Conservation (phyloP, 2,797 vertebrate species). For the Apogon hyalosoma region DNA sequence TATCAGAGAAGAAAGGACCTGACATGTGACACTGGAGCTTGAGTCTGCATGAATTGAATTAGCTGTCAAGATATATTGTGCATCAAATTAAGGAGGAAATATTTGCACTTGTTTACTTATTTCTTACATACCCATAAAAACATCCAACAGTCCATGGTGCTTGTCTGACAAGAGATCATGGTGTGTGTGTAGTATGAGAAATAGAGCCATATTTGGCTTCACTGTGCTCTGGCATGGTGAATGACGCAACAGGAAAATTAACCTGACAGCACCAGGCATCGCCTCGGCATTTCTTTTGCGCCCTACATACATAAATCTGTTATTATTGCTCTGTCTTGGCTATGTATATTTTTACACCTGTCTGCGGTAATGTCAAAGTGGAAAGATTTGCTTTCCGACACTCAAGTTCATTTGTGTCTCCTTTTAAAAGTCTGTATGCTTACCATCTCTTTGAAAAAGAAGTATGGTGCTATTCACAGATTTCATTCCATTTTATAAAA, state of each 20-base stretch:
- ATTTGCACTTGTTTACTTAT: slow-evolving; percentile 80
- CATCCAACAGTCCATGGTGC: slow-evolving; percentile 69
- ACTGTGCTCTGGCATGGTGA: slow-evolving; percentile 64
- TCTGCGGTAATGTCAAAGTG: slow-evolving; percentile 77
- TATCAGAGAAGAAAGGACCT: slow-evolving; percentile 57
- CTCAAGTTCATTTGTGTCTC: slow-evolving; percentile 73
- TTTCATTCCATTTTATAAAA: slow-evolving; percentile 62
- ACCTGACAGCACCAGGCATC: slow-evolving; percentile 81
- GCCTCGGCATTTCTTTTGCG: slow-evolving; percentile 74
- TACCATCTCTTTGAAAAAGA: slow-evolving; percentile 39
- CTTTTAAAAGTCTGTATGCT: slow-evolving; percentile 64
- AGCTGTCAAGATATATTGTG: slow-evolving; percentile 83
- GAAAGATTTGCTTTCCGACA: slow-evolving; percentile 56
- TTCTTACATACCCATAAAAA: slow-evolving; percentile 61
- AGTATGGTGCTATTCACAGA: slow-evolving; percentile 47
- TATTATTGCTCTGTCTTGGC: slow-evolving; percentile 71
- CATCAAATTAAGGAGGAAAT: slow-evolving; percentile 84
- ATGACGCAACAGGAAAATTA: slow-evolving; percentile 82
- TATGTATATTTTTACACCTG: slow-evolving; percentile 83
- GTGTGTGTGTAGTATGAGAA: slow-evolving; percentile 56
- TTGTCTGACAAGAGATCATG: slow-evolving; percentile 75
- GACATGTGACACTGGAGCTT: slow-evolving; percentile 65
- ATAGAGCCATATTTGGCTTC: slow-evolving; percentile 75
- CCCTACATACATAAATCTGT: slow-evolving; percentile 85
- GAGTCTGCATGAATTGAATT: slow-evolving; percentile 60